A percentile compares a stretch with the other conserved stretches of the same genome.
phyloP scores from a whole-genome alignment of 2,888 invertebrate genomes.

The Mechanitis messenoides region DNA sequence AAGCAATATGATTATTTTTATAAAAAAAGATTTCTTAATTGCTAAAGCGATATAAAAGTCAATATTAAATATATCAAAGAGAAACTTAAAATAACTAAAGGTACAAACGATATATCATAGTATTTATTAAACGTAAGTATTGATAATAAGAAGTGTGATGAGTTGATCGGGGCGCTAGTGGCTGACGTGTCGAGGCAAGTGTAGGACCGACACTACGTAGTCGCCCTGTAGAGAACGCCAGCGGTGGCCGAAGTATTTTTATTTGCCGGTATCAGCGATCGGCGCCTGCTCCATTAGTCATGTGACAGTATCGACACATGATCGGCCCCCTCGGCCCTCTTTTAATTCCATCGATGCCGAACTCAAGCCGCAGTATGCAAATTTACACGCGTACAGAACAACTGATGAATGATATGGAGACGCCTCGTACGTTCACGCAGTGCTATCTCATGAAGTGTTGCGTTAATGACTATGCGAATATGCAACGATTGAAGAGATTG shows the following conservation, averaged over 20 bases:
- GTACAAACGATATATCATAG: constrained; percentile 2
- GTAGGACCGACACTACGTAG: constrained; percentile 13
- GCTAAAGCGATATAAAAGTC: too few relatives aligned
- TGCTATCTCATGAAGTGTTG: constrained; percentile 23
- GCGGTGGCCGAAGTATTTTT: constrained; percentile 57
- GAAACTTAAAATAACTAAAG: not conserved
- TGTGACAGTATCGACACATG: constrained; percentile 73
- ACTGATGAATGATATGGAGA: constrained; percentile 68
- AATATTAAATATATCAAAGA: not conserved
- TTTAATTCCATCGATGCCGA: constrained; percentile 65
- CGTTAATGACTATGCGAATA: constrained; percentile 30
- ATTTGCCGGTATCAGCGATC: constrained; percentile 71
- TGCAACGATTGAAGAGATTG: constrained; percentile 31
- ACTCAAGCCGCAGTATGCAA: constrained; percentile 59
- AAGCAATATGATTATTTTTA: not conserved
- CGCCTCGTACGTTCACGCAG: constrained; percentile 33
- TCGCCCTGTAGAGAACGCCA: too few relatives aligned
- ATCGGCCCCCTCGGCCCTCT: constrained; percentile 61
- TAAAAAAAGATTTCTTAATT: not conserved
- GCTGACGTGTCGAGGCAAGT: constrained; percentile 20
- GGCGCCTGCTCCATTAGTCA: constrained; percentile 76
- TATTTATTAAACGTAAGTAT: constrained; percentile 1
- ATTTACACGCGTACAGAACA: constrained; percentile 56
- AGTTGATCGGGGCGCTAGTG: constrained; percentile 3
- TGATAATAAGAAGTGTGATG: constrained; percentile 1